Conservation (phyloP, 2,113 vertebrate species). For the Notechis scutatus region DNA sequence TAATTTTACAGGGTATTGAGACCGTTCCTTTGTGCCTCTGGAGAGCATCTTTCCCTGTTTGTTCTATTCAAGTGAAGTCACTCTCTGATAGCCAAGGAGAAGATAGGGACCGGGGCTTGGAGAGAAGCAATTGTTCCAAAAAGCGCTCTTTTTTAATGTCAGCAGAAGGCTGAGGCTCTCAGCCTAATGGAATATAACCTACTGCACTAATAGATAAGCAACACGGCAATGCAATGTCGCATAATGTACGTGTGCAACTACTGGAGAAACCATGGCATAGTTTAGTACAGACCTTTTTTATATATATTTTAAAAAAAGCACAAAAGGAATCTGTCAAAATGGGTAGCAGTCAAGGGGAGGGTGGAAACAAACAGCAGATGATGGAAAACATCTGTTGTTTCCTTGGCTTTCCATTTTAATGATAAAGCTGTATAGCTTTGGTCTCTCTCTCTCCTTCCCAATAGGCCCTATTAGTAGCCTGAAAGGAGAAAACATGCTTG, state of each 20-base stretch:
- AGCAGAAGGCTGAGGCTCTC: background rate
- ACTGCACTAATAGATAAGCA: background rate
- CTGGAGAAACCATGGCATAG: background rate
- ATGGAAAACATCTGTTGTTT: slow-evolving; percentile 10
- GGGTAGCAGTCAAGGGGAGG: background rate
- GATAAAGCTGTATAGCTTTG: background rate
- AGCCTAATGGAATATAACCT: background rate
- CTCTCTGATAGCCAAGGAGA: background rate
- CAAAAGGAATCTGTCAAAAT: background rate
- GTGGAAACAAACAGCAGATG: slow-evolving; percentile 19
- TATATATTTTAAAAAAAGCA: background rate
- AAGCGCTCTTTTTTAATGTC: background rate
- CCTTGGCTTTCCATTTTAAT: slow-evolving; percentile 6
- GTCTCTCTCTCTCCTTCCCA: background rate
- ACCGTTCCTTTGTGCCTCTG: background rate
- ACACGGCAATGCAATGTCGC: background rate
- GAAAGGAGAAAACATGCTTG: background rate
- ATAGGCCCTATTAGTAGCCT: background rate
- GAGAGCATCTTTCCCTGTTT: background rate
- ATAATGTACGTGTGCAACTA: background rate
- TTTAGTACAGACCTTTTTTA: background rate
- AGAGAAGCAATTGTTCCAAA: background rate
- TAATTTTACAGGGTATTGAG: slow-evolving; percentile 5
- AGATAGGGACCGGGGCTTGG: background rate
- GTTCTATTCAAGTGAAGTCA: background rate